Percentiles rank a stretch among this genome's conserved stretches.
phyloP scores from a whole-genome alignment of 2,888 invertebrate genomes.

The Adelognathus sp. region DNA sequence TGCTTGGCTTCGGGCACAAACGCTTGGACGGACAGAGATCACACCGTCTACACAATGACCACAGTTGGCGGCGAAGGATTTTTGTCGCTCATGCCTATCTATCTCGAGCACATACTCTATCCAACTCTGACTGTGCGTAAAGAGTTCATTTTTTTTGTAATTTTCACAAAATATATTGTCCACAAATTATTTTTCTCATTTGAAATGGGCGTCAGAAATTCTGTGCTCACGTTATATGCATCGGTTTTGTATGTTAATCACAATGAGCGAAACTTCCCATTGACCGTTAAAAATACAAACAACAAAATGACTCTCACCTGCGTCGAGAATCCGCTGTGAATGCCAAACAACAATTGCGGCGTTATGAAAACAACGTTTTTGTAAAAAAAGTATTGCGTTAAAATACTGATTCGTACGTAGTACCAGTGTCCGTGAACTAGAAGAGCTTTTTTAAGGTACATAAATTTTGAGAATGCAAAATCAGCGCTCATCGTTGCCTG shows the following conservation, averaged over 20 bases:
- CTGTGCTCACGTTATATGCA: no score
- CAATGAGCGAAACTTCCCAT: no score
- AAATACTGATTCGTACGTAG: conserved; percentile 87
- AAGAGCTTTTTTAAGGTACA: conserved; percentile 88
- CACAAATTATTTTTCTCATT: no score
- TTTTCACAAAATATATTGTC: no score
- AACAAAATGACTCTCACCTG: conserved; percentile 74
- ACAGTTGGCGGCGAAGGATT: conserved; percentile 95
- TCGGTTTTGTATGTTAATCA: no score
- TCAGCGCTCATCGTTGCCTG: conserved; percentile 91
- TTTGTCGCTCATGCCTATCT: conserved; percentile 93
- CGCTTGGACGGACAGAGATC: conserved; percentile 94
- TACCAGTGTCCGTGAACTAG: conserved; percentile 93
- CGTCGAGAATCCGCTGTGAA: conserved; percentile 81
- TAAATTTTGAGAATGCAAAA: conserved; percentile 93
- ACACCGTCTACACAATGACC: conserved; percentile 94
- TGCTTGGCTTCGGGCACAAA: conserved; percentile 96
- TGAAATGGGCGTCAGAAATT: no score
- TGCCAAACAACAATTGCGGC: conserved; percentile 82
- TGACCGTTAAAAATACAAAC: background rate
- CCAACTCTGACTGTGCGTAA: conserved; percentile 88
- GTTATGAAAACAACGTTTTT: conserved; percentile 91
- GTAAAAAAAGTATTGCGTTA: conserved; percentile 93
- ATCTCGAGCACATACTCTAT: conserved; percentile 93
- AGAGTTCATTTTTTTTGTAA: no score